phyloP scores from a whole-genome alignment of 2,113 vertebrate species.

The Myotis brandtii region DNA sequence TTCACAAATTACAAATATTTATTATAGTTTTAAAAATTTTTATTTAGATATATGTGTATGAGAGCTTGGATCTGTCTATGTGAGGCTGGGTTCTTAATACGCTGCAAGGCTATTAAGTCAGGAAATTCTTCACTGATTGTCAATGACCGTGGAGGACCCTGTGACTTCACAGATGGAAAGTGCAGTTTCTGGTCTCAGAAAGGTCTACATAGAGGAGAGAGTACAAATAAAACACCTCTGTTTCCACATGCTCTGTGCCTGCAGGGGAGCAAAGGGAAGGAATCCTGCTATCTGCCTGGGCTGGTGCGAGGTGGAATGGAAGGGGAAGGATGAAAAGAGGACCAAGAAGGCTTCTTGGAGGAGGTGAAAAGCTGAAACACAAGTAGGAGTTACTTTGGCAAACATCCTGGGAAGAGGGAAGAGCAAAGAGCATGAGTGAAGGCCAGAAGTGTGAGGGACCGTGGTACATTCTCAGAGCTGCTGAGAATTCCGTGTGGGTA shows the following conservation, averaged over 20 bases:
- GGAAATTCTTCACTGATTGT: not conserved
- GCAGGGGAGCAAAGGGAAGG: not conserved
- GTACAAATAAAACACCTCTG: rapidly evolving
- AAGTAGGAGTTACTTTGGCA: not conserved
- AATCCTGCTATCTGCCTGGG: not conserved
- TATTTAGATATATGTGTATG: not conserved
- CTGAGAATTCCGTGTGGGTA: rapidly evolving
- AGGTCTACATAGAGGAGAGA: not conserved
- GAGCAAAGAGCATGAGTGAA: not conserved
- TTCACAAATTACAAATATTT: not conserved
- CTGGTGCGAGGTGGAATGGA: not conserved
- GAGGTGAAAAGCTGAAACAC: not conserved
- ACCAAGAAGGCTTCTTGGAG: not conserved
- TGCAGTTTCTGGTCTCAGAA: not conserved
- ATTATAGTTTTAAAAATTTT: not conserved
- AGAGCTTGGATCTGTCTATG: not conserved
- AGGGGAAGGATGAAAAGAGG: not conserved
- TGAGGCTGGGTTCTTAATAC: not conserved
- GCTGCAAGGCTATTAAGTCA: not conserved
- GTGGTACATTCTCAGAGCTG: rapidly evolving
- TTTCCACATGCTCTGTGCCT: rapidly evolving
- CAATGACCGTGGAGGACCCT: not conserved
- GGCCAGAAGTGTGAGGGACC: not conserved
- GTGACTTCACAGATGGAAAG: not conserved
- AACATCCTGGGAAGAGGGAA: not conserved